Evolutionary conservation across 2,888 invertebrate genomes (phyloP), one percentile per base, ranked within the genome.

Genomic region (Disparrhopalites patrizii): DNA sequence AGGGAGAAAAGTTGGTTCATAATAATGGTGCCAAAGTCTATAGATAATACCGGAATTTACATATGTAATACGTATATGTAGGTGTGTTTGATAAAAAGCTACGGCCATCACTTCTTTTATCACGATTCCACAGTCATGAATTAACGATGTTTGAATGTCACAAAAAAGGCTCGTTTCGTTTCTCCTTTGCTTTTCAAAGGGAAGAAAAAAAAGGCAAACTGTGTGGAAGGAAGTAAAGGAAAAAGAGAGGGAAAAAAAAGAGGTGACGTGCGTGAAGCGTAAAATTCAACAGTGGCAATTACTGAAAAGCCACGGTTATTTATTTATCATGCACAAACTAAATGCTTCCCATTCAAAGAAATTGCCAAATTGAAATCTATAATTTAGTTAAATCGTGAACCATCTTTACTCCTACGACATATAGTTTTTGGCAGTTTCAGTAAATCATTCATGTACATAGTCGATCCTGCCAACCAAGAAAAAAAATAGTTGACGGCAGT

Each of bases 291-390:
- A 27, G 20, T 20, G 15, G 20, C 43, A 43, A 43, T 43, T 43
- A 43, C 43, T 43, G 43, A n/a, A 43, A 43, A 23, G 5, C 5
- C 15, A 25, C 3, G 28, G 28, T 52, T 52, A 52, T 52, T 52
- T 52, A 52, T 52, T 52, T 52, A 28, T 27, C 52, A 52, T 52
- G 52, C 28, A 52, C 28, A 25, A 25, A 10, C 28, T 51, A 51
- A 20, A 51, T 51, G 28, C 52, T 52, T 52, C 18, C 52, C 52
- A 52, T 43, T 43, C 28, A 25, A 27, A 25, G 52, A 25, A 51
- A 52, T 28, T 52, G 52, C 52, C 52, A 25, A 52, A 52, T 52
- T 52, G 52, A 52, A 52, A 52, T 52, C 25, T 52, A 28, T 52
- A 52, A 52, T 52, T 52, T 52, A 52, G 52, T 25, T 52, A 52